A percentile compares a stretch with the other conserved stretches of the same genome.
Conservation (phyloP, 92 coral and sea anemone species). For the Metridium senile region DNA sequence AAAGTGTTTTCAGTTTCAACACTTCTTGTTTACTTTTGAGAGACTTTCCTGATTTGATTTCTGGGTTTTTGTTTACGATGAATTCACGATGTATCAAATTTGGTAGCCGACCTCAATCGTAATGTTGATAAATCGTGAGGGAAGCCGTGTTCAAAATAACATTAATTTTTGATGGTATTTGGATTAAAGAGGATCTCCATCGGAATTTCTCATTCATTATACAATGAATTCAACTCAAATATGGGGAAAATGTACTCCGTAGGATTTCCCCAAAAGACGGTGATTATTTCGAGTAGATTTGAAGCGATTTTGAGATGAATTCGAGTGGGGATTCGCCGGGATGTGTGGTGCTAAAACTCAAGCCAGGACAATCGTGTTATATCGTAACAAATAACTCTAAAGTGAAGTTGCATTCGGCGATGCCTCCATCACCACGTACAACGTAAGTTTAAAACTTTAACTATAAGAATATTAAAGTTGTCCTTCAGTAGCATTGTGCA, state of each 20-base stretch:
- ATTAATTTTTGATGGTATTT: constrained; percentile 12
- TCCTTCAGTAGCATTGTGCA: neutral
- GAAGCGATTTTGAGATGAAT: constrained; percentile 1
- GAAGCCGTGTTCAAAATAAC: neutral
- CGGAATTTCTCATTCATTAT: neutral
- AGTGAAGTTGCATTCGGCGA: constrained; percentile 26
- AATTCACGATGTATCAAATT: constrained; percentile 1
- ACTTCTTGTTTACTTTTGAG: neutral
- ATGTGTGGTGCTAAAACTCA: constrained; percentile 37
- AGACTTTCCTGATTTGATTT: neutral
- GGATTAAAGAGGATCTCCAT: neutral
- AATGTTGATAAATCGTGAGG: neutral
- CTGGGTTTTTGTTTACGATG: neutral
- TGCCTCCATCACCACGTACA: neutral
- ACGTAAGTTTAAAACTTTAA: constrained; percentile 12
- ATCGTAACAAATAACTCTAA: constrained; percentile 33
- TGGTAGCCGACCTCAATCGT: neutral
- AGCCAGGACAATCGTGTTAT: constrained; percentile 46
- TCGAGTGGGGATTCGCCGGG: constrained; percentile 8
- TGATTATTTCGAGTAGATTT: neutral
- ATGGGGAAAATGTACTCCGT: neutral
- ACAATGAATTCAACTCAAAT: constrained; percentile 4
- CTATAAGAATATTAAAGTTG: neutral
- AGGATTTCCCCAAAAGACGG: neutral
- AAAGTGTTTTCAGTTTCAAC: too few relatives aligned